Evolutionary conservation across 2,888 invertebrate species (phyloP).

Genomic region (Lepas anatifera): DNA sequence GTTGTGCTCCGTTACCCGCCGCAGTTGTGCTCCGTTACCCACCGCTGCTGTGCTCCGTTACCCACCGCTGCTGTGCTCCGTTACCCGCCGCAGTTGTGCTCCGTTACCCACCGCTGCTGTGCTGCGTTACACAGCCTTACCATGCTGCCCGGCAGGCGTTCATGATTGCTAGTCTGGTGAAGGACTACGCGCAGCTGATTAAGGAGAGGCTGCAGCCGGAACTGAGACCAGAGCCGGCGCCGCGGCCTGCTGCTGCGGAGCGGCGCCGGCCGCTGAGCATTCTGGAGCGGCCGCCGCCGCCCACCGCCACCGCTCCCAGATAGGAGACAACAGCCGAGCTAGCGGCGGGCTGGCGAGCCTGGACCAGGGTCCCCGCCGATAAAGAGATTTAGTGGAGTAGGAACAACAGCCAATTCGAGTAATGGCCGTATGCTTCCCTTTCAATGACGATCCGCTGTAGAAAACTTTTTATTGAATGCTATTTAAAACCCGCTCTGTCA

Average conservation of each 20-base stretch:
- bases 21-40: no score
- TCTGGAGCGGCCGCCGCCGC: constrained; percentile 3
- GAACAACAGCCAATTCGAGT: no score
- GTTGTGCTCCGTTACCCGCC: no score
- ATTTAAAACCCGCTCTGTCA: no score
- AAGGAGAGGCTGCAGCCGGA: constrained; percentile 14
- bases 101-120: no score
- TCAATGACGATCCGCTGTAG: background rate
- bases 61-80: no score
- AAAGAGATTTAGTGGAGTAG: background rate
- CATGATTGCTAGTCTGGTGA: constrained; percentile 82
- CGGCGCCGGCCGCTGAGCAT: background rate
- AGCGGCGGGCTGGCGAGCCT: constrained; percentile 12
- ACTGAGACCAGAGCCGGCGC: constrained; percentile 16
- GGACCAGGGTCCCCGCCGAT: background rate
- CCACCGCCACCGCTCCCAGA: background rate
- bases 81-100: no score
- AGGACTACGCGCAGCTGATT: constrained; percentile 67
- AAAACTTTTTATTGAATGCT: background rate
- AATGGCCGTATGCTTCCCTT: no score
- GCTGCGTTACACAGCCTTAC: no score
- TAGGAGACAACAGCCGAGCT: constrained; percentile 11
- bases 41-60: no score
- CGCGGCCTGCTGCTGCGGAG: constrained; percentile 17
- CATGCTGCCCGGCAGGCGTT: constrained; percentile 61